A percentile compares a stretch with the other conserved stretches of the same genome.
Conservation (phyloP, 2,797 vertebrate species). For the Neosalanx taihuensis region DNA sequence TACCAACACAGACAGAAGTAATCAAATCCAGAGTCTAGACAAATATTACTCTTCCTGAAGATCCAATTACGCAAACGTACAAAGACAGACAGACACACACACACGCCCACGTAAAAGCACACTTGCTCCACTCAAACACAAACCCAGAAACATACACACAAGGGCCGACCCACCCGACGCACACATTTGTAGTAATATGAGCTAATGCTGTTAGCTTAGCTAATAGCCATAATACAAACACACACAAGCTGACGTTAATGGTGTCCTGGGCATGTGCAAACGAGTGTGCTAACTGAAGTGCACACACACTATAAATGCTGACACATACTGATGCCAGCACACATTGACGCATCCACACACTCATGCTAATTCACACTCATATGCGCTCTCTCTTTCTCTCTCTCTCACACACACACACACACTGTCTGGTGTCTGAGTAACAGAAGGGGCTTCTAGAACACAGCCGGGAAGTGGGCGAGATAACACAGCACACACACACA, state of each 20-base stretch:
- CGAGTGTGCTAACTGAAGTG: too few species aligned
- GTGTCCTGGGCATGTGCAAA: too few species aligned
- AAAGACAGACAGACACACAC: constrained; percentile 35
- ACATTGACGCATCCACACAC: background rate
- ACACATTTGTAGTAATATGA: too few species aligned
- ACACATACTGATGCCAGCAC: background rate
- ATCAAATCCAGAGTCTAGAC: constrained; percentile 9
- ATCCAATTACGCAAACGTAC: constrained; percentile 4
- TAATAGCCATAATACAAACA: background rate
- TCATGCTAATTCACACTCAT: background rate
- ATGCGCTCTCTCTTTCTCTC: too few species aligned
- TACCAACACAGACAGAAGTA: constrained; percentile 33
- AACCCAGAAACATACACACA: too few species aligned
- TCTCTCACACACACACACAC: constrained; percentile 33
- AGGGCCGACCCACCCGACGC: too few species aligned
- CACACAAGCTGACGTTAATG: background rate
- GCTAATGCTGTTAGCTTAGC: too few species aligned
- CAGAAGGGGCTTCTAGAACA: constrained; percentile 59
- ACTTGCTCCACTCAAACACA: too few species aligned
- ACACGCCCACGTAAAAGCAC: too few species aligned
- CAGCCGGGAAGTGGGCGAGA: constrained; percentile 62
- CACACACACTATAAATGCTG: too few species aligned
- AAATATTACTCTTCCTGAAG: too few species aligned
- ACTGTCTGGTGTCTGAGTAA: constrained; percentile 47
- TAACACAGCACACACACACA: constrained; percentile 40